phyloP scores from a whole-genome alignment of 2,888 invertebrate species.

The Parthenolecanium corni region DNA sequence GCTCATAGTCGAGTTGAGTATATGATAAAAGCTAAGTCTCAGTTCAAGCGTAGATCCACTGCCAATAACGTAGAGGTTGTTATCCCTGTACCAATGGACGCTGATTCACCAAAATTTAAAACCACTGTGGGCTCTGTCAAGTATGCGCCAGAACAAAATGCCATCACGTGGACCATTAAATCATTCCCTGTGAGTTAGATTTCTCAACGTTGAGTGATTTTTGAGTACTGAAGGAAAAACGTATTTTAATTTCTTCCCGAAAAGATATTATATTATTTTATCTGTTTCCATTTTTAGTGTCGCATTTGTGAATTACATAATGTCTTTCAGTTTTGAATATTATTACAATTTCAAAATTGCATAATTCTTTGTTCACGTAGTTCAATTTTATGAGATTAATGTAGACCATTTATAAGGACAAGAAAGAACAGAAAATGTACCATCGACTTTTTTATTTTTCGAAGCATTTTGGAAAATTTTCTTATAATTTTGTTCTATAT shows the following conservation, averaged over 20 bases:
- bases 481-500: neutral
- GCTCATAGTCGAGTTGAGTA: slow-evolving; percentile 55
- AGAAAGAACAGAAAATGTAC: too few relatives aligned
- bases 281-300: neutral
- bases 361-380: too few relatives aligned
- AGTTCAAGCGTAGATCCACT: slow-evolving; percentile 54
- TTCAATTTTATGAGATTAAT: too few relatives aligned
- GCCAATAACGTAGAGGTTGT: slow-evolving; percentile 59
- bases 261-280: neutral
- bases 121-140: slow-evolving; percentile 52
- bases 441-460: too few relatives aligned
- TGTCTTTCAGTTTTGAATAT: too few relatives aligned
- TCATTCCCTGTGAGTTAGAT: slow-evolving; percentile 45
- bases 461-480: too few relatives aligned
- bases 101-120: slow-evolving; percentile 58
- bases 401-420: too few relatives aligned
- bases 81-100: slow-evolving; percentile 50
- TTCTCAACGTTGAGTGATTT: too few relatives aligned
- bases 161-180: slow-evolving; percentile 53
- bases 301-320: too few relatives aligned
- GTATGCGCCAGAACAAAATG: slow-evolving; percentile 52
- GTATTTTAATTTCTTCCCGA: neutral
- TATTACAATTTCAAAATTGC: too few relatives aligned
- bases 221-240: neutral
- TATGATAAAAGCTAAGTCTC: slow-evolving; percentile 56